Percentiles rank a stretch among this genome's conserved stretches.
Conservation (phyloP, 2,888 invertebrate genomes). For the Ypsolopha sequella region DNA sequence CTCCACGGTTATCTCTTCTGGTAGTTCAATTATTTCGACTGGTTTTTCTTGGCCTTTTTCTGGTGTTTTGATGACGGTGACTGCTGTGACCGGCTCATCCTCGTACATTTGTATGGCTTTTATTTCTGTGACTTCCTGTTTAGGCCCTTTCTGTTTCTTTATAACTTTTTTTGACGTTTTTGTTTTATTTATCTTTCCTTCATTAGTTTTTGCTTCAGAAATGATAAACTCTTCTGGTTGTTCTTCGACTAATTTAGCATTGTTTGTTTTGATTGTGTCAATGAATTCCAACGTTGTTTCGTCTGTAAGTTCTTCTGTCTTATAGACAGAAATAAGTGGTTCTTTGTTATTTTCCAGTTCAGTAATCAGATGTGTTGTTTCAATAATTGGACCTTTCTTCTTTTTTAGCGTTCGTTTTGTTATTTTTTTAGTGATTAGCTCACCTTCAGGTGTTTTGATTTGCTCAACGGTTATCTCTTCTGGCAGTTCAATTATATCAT, state of each 20-base stretch:
- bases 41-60: slow-evolving; percentile 30
- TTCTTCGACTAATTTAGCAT: slow-evolving; percentile 12
- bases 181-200: slow-evolving; percentile 9
- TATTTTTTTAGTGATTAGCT: slow-evolving; percentile 21
- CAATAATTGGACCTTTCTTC: slow-evolving; percentile 28
- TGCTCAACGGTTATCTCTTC: slow-evolving; percentile 27
- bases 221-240: slow-evolving; percentile 8
- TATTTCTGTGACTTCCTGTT: slow-evolving; percentile 23
- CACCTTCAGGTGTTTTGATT: slow-evolving; percentile 7
- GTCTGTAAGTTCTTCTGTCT: slow-evolving; percentile 15
- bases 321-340: slow-evolving; percentile 27
- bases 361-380: slow-evolving; percentile 6
- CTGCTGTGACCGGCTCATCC: slow-evolving; percentile 32
- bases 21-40: slow-evolving; percentile 16
- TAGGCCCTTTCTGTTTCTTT: slow-evolving; percentile 21
- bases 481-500: slow-evolving; percentile 26
- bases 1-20: slow-evolving; percentile 20
- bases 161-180: slow-evolving; percentile 21
- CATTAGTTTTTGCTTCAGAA: slow-evolving; percentile 6
- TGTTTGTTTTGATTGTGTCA: slow-evolving; percentile 5
- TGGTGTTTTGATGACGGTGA: slow-evolving; percentile 22
- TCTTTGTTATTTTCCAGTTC: slow-evolving; percentile 11
- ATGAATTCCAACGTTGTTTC: slow-evolving; percentile 12
- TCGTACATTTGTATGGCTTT: slow-evolving; percentile 27
- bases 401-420: slow-evolving; percentile 32